Evolutionary conservation across 92 coral and sea anemone genomes (phyloP).

Genomic region (Galaxea fascicularis): DNA sequence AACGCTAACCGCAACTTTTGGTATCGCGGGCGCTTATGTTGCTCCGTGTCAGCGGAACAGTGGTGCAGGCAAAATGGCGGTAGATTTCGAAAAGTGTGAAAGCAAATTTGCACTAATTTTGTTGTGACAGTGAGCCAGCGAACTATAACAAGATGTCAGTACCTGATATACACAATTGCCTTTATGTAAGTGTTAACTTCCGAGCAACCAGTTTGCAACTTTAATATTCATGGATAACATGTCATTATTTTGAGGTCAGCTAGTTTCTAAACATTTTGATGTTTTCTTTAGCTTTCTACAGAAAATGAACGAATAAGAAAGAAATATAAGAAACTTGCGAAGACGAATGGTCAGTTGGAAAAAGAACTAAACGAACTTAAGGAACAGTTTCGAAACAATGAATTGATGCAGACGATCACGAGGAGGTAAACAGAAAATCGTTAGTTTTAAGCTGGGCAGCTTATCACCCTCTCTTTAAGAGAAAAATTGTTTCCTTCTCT

Average conservation of each 20-base stretch:
- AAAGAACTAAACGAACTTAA: conserved; percentile 74
- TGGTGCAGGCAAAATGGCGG: conserved; percentile 48
- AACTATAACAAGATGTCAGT: conserved; percentile 52
- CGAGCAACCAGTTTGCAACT: not conserved
- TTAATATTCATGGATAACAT: not conserved
- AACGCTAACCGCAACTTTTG: not conserved
- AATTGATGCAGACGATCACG: conserved; percentile 38
- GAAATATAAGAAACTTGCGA: conserved; percentile 86
- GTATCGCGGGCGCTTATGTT: not conserved
- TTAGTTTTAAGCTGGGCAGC: too few species aligned
- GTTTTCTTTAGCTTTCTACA: conserved; percentile 67
- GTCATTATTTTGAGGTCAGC: not conserved
- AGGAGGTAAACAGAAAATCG: conserved; percentile 68
- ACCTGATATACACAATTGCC: conserved; percentile 85
- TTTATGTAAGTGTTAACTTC: conserved; percentile 61
- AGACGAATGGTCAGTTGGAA: conserved; percentile 70
- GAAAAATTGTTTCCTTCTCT: too few species aligned
- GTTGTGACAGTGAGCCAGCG: not conserved
- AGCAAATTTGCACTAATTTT: not conserved
- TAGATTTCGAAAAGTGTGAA: conserved; percentile 18
- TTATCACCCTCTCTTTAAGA: too few species aligned
- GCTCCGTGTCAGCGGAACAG: conserved; percentile 1
- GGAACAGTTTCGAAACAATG: conserved; percentile 55
- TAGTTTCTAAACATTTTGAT: too few species aligned
- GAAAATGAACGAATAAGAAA: conserved; percentile 87